Conservation (phyloP, 2,797 vertebrate species). For the Dendrocincla fuliginosa region DNA sequence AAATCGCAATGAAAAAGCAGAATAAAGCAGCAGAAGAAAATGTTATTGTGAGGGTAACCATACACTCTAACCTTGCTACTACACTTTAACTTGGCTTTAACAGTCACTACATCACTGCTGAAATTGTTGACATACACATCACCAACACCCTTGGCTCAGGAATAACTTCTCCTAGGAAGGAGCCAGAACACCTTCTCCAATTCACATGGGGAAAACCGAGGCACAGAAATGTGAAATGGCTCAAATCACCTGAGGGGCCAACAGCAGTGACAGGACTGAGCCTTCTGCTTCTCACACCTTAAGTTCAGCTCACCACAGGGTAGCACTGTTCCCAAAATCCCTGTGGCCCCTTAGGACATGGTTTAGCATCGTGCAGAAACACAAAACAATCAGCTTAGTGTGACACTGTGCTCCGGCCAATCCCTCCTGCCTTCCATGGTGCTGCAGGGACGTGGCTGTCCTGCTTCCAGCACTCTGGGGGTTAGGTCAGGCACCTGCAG, state of each 20-base stretch:
- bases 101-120: background rate
- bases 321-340: background rate
- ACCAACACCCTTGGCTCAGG: background rate
- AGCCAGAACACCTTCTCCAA: background rate
- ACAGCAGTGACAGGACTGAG: background rate
- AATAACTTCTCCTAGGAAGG: background rate
- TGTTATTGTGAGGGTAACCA: background rate
- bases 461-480: background rate
- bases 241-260: accelerated
- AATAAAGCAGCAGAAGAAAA: background rate
- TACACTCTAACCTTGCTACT: background rate
- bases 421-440: accelerated
- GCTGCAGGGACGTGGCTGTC: too few relatives aligned
- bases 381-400: accelerated
- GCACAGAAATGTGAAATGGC: background rate
- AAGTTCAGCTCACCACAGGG: background rate
- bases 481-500: accelerated
- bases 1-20: slow-evolving; percentile 13
- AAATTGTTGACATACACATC: background rate
- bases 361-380: background rate
- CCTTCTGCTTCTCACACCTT: background rate
- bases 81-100: background rate
- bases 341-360: accelerated
- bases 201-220: accelerated
- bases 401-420: background rate